These are phyloP conservation scores for Chrysomela aeneicollis DNA, from an alignment of 2,888 invertebrate species.

Conservation along the genomic window DNA sequence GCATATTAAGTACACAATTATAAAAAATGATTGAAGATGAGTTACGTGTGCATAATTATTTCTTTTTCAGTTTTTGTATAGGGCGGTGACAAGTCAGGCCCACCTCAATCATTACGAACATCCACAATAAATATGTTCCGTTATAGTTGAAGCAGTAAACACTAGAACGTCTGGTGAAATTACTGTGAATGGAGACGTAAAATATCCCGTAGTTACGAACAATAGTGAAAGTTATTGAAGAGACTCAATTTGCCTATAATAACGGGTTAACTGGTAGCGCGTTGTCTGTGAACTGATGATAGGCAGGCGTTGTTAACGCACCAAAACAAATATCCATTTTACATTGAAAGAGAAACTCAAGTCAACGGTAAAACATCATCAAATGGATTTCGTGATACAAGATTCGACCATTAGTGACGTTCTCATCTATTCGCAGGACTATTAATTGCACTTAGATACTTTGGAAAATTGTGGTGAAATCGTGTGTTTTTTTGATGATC, in stretches of 20 bases:
- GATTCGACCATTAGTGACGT: neutral
- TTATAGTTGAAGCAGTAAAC: neutral
- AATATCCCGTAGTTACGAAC: neutral
- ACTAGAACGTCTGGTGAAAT: neutral
- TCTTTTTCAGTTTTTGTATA: too few species aligned
- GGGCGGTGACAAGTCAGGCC: too few species aligned
- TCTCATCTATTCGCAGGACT: neutral
- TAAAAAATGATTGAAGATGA: too few species aligned
- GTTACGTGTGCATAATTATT: too few species aligned
- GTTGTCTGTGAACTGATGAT: neutral
- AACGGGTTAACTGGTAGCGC: neutral
- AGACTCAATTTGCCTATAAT: constrained; percentile 1
- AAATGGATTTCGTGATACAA: neutral
- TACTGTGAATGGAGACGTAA: neutral
- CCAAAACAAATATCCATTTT: neutral
- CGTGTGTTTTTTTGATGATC: neutral
- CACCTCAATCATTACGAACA: too few species aligned
- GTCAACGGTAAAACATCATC: neutral
- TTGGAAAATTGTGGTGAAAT: neutral
- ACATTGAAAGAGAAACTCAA: constrained; percentile 2
- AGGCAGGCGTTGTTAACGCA: neutral
- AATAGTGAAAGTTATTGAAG: constrained; percentile 6
- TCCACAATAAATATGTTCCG: too few species aligned
- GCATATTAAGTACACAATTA: too few species aligned
- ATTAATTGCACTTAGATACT: neutral